These are phyloP conservation scores for Asteroscopus sphinx DNA, from an alignment of 2,888 invertebrate species.

Conservation along the genomic window DNA sequence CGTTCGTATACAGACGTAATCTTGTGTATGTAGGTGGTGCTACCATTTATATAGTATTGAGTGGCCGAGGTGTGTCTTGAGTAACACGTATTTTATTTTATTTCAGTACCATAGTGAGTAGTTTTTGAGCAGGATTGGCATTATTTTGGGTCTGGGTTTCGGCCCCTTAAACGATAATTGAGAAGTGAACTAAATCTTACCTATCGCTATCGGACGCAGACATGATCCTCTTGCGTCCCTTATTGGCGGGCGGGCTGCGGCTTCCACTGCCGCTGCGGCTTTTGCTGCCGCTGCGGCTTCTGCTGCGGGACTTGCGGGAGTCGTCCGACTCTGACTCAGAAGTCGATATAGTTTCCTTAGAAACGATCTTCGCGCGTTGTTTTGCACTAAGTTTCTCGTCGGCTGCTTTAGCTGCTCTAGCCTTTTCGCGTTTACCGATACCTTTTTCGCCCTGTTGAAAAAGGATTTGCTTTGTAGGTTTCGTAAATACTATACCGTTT, in stretches of 20 bases:
- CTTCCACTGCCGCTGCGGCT: slow-evolving; percentile 79
- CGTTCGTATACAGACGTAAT: too few relatives aligned
- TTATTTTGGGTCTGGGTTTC: too few relatives aligned
- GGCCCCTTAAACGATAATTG: too few relatives aligned
- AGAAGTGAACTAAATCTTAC: too few relatives aligned
- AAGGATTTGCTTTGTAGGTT: not conserved
- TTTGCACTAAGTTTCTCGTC: slow-evolving; percentile 94
- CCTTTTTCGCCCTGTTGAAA: slow-evolving; percentile 77
- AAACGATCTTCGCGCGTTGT: slow-evolving; percentile 96
- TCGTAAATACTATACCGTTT: too few relatives aligned
- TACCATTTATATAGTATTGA: too few relatives aligned
- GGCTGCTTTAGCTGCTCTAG: slow-evolving; percentile 75
- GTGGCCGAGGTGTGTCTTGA: too few relatives aligned
- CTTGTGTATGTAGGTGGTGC: too few relatives aligned
- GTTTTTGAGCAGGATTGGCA: too few relatives aligned
- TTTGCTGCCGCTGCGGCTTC: slow-evolving; percentile 69
- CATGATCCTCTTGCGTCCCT: slow-evolving; percentile 89
- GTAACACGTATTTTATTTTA: too few relatives aligned
- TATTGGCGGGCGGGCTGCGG: slow-evolving; percentile 82
- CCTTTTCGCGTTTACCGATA: slow-evolving; percentile 81
- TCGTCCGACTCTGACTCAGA: slow-evolving; percentile 94
- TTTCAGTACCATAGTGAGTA: too few relatives aligned
- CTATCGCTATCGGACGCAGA: slow-evolving; percentile 91
- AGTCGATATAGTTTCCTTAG: slow-evolving; percentile 98
- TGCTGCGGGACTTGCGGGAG: slow-evolving; percentile 72